Base-by-base conservation (phyloP, 2,888 invertebrate genomes). In the Microctonus hyperodae region DNA sequence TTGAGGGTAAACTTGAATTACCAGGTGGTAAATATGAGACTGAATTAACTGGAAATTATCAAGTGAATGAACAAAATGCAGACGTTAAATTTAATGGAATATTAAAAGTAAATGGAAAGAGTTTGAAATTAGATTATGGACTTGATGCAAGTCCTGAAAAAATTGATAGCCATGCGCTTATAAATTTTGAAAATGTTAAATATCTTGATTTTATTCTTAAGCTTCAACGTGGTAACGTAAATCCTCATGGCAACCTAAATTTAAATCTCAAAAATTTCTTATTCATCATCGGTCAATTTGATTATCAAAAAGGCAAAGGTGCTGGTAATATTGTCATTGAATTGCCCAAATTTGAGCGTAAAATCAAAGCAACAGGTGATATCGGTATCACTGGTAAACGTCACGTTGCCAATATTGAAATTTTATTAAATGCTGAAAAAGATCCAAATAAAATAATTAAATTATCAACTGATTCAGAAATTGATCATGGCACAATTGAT, bases 401-500 rank as follows among this genome's bases (percentile, higher is more conserved):
- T 1, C 90, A 88, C 80, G 88, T 88, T 69, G 86, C 89, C 0
- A 88, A 89, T 56, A 75, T 90, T 0, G 91, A 89, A 55, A 61
- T 94, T 3, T 88, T 86, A 73, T 88, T 92, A 33, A 89, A 93
- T 79, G 90, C 87, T 69, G 90, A 90, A 59, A 91, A 90, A 77
- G 90, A 92, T 78, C 90, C 90, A 51, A 88, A 85, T 51, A 90
- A 91, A 75, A 91, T 90, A 74, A 74, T 94, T 3, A 87, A 88
- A 67, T 74, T 93, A 44, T 88, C 88, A 35, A 91, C 93, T 0
- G 86, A 88, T 70, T 89, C 88, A 64, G 88, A 87, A 70, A 72
- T 87, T 0, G 87, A 84, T 35, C 85, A 85, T 5, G 84, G 85
- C 7, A 84, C 86, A 1, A 50, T 91, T 0, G 88, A 90, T 25